These are phyloP conservation scores for Nebria brevicollis DNA, from an alignment of 2,888 invertebrate genomes.

Conservation along the genomic window DNA sequence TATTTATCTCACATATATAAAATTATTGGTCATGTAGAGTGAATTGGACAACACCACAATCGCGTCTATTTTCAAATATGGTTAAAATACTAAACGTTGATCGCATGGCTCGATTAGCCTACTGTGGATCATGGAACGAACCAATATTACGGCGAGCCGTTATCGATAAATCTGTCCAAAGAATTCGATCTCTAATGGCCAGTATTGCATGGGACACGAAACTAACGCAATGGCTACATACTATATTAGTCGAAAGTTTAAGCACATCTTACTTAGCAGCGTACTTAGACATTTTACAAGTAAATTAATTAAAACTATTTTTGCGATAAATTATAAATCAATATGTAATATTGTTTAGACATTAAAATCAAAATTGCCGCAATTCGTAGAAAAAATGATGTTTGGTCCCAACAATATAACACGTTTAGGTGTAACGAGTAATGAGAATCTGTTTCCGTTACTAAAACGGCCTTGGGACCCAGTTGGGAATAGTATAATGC, in stretches of 20 bases:
- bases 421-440: slow-evolving; percentile 65
- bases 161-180: slow-evolving; percentile 76
- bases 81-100: slow-evolving; percentile 74
- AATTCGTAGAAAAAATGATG: slow-evolving; percentile 78
- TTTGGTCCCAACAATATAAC: slow-evolving; percentile 65
- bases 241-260: slow-evolving; percentile 74
- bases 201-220: slow-evolving; percentile 78
- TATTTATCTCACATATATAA: too few species aligned
- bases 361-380: slow-evolving; percentile 74
- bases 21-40: slow-evolving; percentile 59
- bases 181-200: slow-evolving; percentile 75
- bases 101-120: slow-evolving; percentile 72
- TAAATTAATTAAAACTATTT: slow-evolving; percentile 52
- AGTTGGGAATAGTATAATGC: slow-evolving; percentile 66
- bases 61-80: slow-evolving; percentile 72
- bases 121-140: slow-evolving; percentile 70
- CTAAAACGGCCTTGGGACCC: slow-evolving; percentile 82
- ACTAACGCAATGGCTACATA: slow-evolving; percentile 81
- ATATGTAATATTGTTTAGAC: slow-evolving; percentile 59
- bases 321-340: slow-evolving; percentile 27
- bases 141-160: slow-evolving; percentile 74
- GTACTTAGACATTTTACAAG: slow-evolving; percentile 83
- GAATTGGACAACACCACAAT: slow-evolving; percentile 74
- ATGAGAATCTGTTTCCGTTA: slow-evolving; percentile 73
- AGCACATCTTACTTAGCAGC: slow-evolving; percentile 73